Evolutionary conservation across 2,113 vertebrate genomes (phyloP).

Genomic region (Pollimyrus isidori): DNA sequence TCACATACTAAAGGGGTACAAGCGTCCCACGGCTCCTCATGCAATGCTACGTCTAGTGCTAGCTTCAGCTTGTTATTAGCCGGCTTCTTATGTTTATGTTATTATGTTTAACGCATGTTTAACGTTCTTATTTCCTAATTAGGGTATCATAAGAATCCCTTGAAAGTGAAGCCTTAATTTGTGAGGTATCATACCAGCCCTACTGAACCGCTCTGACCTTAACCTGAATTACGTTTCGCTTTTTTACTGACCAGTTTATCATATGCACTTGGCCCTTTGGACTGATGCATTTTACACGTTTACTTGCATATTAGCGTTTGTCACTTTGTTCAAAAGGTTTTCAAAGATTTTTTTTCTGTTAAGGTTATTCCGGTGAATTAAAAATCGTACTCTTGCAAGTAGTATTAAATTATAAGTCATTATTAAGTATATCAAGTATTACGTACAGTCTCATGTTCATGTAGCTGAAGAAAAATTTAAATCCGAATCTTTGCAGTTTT

Average conservation of each 20-base stretch:
- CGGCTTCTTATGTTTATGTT: neutral
- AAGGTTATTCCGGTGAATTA: neutral
- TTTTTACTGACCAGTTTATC: neutral
- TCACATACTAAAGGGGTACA: neutral
- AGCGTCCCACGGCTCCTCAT: neutral
- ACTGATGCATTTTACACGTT: neutral
- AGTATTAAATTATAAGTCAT: neutral
- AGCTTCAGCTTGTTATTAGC: neutral
- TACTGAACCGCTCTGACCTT: neutral
- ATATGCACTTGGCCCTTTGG: neutral
- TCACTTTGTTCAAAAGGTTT: neutral
- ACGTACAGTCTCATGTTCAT: neutral
- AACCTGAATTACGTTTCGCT: neutral
- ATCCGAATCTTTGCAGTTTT: neutral
- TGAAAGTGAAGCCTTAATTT: neutral
- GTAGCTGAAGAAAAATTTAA: neutral
- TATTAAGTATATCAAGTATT: no score
- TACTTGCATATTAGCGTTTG: neutral
- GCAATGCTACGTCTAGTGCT: neutral
- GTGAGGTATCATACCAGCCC: neutral
- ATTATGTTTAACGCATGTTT: neutral
- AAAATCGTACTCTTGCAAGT: neutral
- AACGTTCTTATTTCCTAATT: neutral
- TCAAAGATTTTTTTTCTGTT: neutral
- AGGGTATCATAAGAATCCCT: neutral